Evolutionary conservation across 2,888 invertebrate genomes (phyloP), one percentile per base, ranked within the genome.

Genomic region (Petrolisthes manimaculis): DNA sequence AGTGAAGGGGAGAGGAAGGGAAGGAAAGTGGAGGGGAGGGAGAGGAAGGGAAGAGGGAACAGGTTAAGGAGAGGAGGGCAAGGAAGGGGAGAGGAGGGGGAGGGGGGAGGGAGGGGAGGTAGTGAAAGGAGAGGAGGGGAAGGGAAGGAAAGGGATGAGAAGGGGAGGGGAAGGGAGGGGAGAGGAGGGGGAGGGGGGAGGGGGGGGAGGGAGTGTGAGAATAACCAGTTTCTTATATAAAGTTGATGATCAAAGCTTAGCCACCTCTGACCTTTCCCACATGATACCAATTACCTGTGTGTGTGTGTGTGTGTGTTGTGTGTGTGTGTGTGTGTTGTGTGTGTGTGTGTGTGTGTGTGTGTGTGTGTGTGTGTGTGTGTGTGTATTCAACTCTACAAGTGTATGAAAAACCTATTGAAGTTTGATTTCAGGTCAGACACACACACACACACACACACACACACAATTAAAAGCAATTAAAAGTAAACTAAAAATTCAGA

Each of bases 381-480:
- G 75, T 18, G 61, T 61, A 3, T 61, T 9, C 37, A 12, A n/a
- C 21, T 21, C 21, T 75, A 14, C 37, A 37, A 37, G 37, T 37
- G 37, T 37, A 2, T 21, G n/a, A 3, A 37, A 12, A 18, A 75
- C 12, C 77, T 9, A n/a, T n/a, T n/a, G 12, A 1, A 37, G 21
- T 12, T n/a, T 12, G 12, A 18, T 54, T n/a, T 51, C 8, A 37
- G 9, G 21, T 51, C 12, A 79, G 5, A 79, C 53, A 79, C n/a
- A 79, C 79, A 79, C 54, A 79, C 79, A 79, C 54, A 54, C 53
- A 79, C 54, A 79, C 79, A 78, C 53, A 78, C 78, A 78, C 53
- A 78, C 53, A 78, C 53, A 78, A 37, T 37, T 37, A 37, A 37
- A 37, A 37, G 37, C 37, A 37, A 37, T 37, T 37, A 2, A 37